phyloP scores from a whole-genome alignment of 2,797 vertebrate genomes.

The Pangasius mekongensis region DNA sequence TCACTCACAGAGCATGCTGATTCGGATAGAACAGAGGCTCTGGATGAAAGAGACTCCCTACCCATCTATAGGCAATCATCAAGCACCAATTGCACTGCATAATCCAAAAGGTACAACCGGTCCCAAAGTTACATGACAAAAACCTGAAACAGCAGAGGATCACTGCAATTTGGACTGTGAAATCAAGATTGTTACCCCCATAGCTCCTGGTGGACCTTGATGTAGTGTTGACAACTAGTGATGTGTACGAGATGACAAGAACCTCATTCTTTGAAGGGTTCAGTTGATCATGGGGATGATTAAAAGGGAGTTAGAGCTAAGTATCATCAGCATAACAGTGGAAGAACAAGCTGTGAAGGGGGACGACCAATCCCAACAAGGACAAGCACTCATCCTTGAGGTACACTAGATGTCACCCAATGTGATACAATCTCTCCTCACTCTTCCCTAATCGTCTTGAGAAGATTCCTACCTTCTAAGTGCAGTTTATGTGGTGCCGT shows the following conservation, averaged over 20 bases:
- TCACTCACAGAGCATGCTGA: neutral
- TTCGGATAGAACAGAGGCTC: neutral
- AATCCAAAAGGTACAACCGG: neutral
- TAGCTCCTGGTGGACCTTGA: neutral
- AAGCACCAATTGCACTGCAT: neutral
- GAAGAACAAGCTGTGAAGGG: neutral
- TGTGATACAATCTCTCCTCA: neutral
- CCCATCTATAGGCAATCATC: neutral
- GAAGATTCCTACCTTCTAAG: neutral
- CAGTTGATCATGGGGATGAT: neutral
- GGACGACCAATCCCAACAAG: neutral
- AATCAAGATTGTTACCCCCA: neutral
- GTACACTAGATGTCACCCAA: neutral
- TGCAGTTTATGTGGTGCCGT: neutral
- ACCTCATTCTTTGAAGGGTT: neutral
- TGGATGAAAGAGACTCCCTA: neutral
- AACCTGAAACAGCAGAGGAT: neutral
- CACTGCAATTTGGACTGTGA: neutral
- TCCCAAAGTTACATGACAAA: neutral
- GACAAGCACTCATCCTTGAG: neutral
- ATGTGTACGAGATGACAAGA: neutral
- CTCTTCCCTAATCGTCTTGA: neutral
- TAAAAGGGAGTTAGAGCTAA: neutral
- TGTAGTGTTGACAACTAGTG: neutral
- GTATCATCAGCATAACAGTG: neutral